phyloP scores from a whole-genome alignment of 2,797 vertebrate species.

The Rousettus madagascariensis region DNA sequence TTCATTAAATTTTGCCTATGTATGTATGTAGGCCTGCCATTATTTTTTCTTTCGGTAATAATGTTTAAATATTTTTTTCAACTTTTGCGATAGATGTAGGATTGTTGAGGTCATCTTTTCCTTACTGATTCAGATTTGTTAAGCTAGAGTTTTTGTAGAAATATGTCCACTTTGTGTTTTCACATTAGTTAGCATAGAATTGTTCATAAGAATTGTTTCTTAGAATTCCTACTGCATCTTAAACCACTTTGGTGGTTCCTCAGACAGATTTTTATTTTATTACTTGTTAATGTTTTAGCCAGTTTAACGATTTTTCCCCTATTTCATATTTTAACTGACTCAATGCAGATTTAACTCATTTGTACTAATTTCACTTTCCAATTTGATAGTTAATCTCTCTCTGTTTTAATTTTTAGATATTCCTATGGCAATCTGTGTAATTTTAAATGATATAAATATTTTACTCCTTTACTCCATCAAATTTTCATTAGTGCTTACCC shows the following conservation, averaged over 20 bases:
- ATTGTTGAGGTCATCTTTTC: not conserved
- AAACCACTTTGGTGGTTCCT: not conserved
- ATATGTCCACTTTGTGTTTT: not conserved
- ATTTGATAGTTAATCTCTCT: not conserved
- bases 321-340: not conserved
- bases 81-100: not conserved
- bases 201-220: not conserved
- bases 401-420: not conserved
- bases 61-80: not conserved
- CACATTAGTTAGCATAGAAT: not conserved
- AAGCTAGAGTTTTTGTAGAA: constrained; percentile 24
- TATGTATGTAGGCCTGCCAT: not conserved
- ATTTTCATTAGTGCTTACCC: not conserved
- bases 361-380: not conserved
- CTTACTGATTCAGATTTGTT: not conserved
- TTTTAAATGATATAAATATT: not conserved
- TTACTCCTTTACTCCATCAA: not conserved
- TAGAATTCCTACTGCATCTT: not conserved
- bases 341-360: not conserved
- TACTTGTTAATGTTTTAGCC: not conserved
- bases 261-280: not conserved
- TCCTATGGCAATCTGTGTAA: not conserved
- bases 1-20: not conserved
- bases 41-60: not conserved
- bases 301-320: not conserved